Base-by-base conservation (phyloP, 2,113 vertebrate species). In the Cyprinodon variegatus region DNA sequence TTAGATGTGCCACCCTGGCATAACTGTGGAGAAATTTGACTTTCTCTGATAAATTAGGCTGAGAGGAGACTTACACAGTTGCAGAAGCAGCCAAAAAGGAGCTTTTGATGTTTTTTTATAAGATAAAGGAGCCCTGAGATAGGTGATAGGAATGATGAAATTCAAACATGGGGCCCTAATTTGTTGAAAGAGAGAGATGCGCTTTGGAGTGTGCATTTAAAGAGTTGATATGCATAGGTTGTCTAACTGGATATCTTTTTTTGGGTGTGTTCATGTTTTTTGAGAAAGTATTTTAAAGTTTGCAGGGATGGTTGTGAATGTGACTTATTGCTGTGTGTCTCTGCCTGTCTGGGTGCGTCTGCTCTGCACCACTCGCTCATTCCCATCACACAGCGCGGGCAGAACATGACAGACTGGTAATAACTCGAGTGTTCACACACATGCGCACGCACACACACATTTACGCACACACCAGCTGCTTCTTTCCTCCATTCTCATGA, bases 381-480 rank as follows among this genome's bases (percentile, higher is more conserved):
- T 91, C 85, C 76, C 79, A 82, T 89, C 87, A 93, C 87, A 87
- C 45, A 77, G 76, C 22, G 50, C 50, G 46, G 85, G 72, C 79
- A 48, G 75, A 88, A 91, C 83, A 90, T 92, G 92, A 91, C 90
- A 93, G 88, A 90, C 86, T 82, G 87, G 87, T 90, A 91, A 90
- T 90, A 83, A 89, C 77, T 90, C 70, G 64, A 84, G 83, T 72
- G 76, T 50, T 61, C 79, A 78, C 72, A 69, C 72, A 59, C 50
- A n/a, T 9, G n/a, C 50, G 3, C 17, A 45, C 0, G 9, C 20
- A 14, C 78, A 77, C 77, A 68, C 72, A 53, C 79, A 74, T 74
- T 66, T 65, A 41, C 76, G 72, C 78, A 70, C 73, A 53, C 74
- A 65, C 87, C 90, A 91, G 91, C 85, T 91, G 89, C 83, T 90